Base-by-base conservation (phyloP, 2,888 invertebrate genomes). In the Thyatira batis region DNA sequence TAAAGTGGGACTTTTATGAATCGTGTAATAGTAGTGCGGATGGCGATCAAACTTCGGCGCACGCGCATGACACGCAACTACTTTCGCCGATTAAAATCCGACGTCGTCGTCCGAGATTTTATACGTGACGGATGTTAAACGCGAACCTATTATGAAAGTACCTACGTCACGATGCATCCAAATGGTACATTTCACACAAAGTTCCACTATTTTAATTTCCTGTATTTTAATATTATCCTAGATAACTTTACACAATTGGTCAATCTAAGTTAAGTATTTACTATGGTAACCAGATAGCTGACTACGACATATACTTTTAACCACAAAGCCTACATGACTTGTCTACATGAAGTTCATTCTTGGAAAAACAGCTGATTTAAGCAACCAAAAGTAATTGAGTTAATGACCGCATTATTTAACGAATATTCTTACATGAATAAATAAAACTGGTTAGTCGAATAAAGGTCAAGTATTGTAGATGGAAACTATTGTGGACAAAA, bases 81-180 rank as follows among this genome's bases (percentile, higher is more conserved):
- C 90, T 89, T 91, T 91, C 90, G 85, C 89, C 87, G 86, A 85
- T 87, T 85, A 84, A 79, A 85, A 83, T 76, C 78, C 78, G 67
- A 73, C 73, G 75, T 65, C 69, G 59, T 60, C 67, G 75, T 69
- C 66, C 70, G 66, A 83, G 78, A 82, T 79, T 74, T 70, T 63
- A 72, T 76, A 84, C 81, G 81, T 81, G 86, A 83, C 80, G 74
- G 76, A 77, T 73, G 73, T 75, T 80, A 70, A 73, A 70, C 68
- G 72, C 66, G 67, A 68, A 77, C 68, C 69, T 70, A 74, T 78
- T 78, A 79, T 67, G 68, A 82, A 78, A 81, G 68, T 72, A 62
- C 69, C 57, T 70, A 62, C 69, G 57, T 70, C 65, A 74, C 67
- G 69, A 67, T 67, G 63, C 59, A 62, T 61, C 69, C 65, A 62